Base-by-base conservation (phyloP, 2,113 vertebrate genomes). In the Salvator merianae region DNA sequence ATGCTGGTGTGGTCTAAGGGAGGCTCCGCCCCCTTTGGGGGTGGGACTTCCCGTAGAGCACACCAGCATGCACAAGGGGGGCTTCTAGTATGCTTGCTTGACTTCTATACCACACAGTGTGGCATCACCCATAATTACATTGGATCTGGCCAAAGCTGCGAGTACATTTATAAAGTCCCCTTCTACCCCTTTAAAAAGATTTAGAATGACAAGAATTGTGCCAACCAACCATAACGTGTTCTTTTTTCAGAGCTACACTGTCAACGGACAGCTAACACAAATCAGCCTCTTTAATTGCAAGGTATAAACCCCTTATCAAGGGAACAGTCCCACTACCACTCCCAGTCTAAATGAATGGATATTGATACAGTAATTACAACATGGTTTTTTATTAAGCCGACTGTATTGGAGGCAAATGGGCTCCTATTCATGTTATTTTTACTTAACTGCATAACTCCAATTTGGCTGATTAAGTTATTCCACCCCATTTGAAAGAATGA, bases 191-290 rank as follows among this genome's bases (percentile, higher is more conserved):
- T 82, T 78, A n/a, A n/a, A 50, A 82, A 84, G 86, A 84, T 47
- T 71, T 38, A 86, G 85, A 90, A 87, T 6, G 66, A 85, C 89
- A 81, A 22, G 16, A 3, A 66, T 65, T 81, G 80, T 20, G 50
- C 0, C 82, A 69, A 77, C 50, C 32, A 84, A 32, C 87, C 66
- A 63, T 1, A 1, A 83, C 72, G 62, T 85, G 76, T 78, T 75
- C 2, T 47, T 83, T 69, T 88, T 88, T 88, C 72, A 86, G 80
- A 82, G 92, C 82, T 88, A 91, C 92, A 91, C 90, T 87, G 50
- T 88, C 91, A 94, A 95, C 87, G 88, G 90, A 93, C 87, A 90
- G 89, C 88, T 92, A 91, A 90, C 91, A 92, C 77, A 92, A 92
- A 95, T 92, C 91, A 86, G 92, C 76, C 26, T 84, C 89, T 89